phyloP scores from a whole-genome alignment of 2,888 invertebrate species.

The Hirtodrosophila confusa region DNA sequence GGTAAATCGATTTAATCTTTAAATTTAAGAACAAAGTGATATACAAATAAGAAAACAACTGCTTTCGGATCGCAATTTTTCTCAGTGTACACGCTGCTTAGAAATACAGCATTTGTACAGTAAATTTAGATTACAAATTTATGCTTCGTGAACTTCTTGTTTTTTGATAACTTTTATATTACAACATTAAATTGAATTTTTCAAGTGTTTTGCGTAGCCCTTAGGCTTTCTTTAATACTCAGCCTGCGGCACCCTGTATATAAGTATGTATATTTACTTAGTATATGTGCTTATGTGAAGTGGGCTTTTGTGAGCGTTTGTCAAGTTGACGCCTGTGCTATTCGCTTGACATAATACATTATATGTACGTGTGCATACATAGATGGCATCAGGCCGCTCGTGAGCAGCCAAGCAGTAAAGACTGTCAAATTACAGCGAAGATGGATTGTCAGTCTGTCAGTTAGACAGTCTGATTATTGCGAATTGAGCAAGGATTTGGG shows the following conservation, averaged over 20 bases:
- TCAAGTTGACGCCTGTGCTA: conserved; percentile 49
- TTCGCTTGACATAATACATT: conserved; percentile 55
- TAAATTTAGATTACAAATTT: too few species aligned
- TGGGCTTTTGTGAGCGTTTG: conserved; percentile 23
- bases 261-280: conserved; percentile 1
- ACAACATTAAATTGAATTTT: not conserved
- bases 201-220: not conserved
- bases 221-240: conserved; percentile 1
- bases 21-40: too few species aligned
- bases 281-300: conserved; percentile 20
- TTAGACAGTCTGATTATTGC: conserved; percentile 19
- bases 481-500: conserved; percentile 9
- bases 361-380: conserved; percentile 3
- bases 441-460: conserved; percentile 62
- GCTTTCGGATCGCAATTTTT: too few species aligned
- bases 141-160: not conserved
- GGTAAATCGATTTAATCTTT: too few species aligned
- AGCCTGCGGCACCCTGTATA: conserved; percentile 18
- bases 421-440: conserved; percentile 57
- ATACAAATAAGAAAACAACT: too few species aligned
- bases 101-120: too few species aligned
- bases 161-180: not conserved
- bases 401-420: conserved; percentile 43
- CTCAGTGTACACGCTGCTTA: too few species aligned
- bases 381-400: conserved; percentile 24